Base-by-base conservation (phyloP, 2,113 vertebrate species). In the Eudyptes chrysolophus region DNA sequence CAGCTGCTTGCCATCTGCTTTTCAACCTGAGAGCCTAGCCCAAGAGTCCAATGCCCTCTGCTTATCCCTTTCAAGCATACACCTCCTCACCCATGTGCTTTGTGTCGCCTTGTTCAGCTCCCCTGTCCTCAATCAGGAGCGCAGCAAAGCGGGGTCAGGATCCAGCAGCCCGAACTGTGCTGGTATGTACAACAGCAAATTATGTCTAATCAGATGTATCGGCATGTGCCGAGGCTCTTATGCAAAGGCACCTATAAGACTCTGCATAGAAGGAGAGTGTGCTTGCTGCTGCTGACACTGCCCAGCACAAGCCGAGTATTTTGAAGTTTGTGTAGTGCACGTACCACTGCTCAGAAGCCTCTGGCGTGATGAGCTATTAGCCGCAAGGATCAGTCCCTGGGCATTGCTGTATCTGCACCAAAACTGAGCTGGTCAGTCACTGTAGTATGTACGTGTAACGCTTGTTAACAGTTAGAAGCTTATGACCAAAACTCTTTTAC, bases 361-460 rank as follows among this genome's bases (percentile, higher is more conserved):
- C 42, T 48, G 57, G 29, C 2, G 3, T 36, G 22, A 77, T 25
- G 44, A 54, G 46, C 61, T 15, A 10, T 80, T 40, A 68, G 78
- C 29, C 0, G 1, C 32, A 92, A 84, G 42, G 55, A 38, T 92
- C 79, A 58, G 58, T 42, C 65, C 64, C 60, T 58, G 58, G 25
- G 42, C 29, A 21, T 4, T 62, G 48, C 55, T 88, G 25, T 58
- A 19, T 16, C n/a, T 42, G 62, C 13, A 2, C 57, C 46, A 62
- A 57, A 77, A 20, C 30, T 7, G 38, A 29, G 70, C 46, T 40
- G 38, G 27, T 34, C 29, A 19, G 25, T 55, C 8, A 1, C 44
- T 38, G 27, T 7, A 9, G 11, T 19, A 4, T 7, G 22, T 20
- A 4, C 1, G 8, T 34, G 0, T 42, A 57, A 26, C 6, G 0